Conservation (phyloP, 1,140 invertebrate species). For the Drosophila rhopaloa region DNA sequence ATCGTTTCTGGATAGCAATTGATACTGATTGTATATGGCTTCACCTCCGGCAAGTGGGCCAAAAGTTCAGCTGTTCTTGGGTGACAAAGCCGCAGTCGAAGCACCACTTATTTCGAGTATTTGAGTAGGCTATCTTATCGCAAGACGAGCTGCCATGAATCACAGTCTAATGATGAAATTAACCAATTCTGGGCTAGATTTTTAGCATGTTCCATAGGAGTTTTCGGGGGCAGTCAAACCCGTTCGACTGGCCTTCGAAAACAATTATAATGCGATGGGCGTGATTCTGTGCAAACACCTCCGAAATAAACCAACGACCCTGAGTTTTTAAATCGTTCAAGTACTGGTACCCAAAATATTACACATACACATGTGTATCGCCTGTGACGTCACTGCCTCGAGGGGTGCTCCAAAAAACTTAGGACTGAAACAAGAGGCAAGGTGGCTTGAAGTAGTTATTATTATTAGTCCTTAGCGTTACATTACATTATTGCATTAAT, state of each 20-base stretch:
- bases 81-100: slow-evolving; percentile 3
- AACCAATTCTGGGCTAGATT: slow-evolving; percentile 22
- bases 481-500: slow-evolving; percentile 66
- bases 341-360: slow-evolving; percentile 38
- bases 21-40: slow-evolving; percentile 54
- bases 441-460: slow-evolving; percentile 41
- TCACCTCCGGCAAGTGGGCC: slow-evolving; percentile 51
- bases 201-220: slow-evolving; percentile 22
- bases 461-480: slow-evolving; percentile 72
- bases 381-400: slow-evolving; percentile 58
- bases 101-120: slow-evolving; percentile 3
- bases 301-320: slow-evolving; percentile 46
- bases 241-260: slow-evolving; percentile 49
- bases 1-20: slow-evolving; percentile 67
- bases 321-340: slow-evolving; percentile 29
- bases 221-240: slow-evolving; percentile 20
- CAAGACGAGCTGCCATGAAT: slow-evolving; percentile 6
- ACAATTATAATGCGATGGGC: slow-evolving; percentile 51
- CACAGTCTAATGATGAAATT: slow-evolving; percentile 61
- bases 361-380: slow-evolving; percentile 27
- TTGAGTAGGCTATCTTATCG: slow-evolving; percentile 54
- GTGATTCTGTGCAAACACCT: slow-evolving; percentile 17
- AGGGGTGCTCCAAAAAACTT: slow-evolving; percentile 23
- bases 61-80: slow-evolving; percentile 60
- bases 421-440: slow-evolving; percentile 32